phyloP scores from a whole-genome alignment of 2,113 vertebrate species.

The Scytalopus superciliaris region DNA sequence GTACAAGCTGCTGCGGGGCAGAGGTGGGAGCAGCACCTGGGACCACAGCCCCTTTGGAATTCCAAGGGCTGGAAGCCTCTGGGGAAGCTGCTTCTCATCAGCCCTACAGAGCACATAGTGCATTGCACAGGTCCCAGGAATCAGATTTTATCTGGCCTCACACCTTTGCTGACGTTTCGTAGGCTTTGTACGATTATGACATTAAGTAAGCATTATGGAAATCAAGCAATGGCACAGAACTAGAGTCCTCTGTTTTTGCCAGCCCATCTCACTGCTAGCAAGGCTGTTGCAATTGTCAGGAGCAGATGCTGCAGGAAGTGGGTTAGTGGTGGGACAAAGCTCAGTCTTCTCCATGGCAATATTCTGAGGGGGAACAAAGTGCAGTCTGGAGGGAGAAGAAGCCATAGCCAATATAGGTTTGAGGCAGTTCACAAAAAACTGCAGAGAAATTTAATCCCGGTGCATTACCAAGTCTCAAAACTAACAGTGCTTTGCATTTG shows the following conservation, averaged over 20 bases:
- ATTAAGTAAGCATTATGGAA: conserved; percentile 43
- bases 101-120: background rate
- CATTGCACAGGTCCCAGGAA: background rate
- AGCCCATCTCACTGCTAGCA: background rate
- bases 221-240: conserved; percentile 8
- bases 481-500: background rate
- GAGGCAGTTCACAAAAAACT: background rate
- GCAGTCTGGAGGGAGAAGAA: background rate
- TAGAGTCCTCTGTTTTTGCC: background rate
- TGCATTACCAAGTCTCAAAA: background rate
- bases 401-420: background rate
- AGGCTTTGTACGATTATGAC: conserved; percentile 4
- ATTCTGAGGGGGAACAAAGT: background rate
- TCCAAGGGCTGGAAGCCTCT: conserved; percentile 17
- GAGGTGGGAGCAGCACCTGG: background rate
- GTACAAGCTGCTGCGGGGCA: background rate
- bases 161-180: background rate
- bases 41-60: background rate
- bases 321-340: background rate
- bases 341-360: background rate
- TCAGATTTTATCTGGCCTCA: background rate
- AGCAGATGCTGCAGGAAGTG: background rate
- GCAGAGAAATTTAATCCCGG: background rate
- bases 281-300: background rate
- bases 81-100: conserved; percentile 26